phyloP scores from a whole-genome alignment of 2,113 vertebrate species.

The Oryzias woworae region DNA sequence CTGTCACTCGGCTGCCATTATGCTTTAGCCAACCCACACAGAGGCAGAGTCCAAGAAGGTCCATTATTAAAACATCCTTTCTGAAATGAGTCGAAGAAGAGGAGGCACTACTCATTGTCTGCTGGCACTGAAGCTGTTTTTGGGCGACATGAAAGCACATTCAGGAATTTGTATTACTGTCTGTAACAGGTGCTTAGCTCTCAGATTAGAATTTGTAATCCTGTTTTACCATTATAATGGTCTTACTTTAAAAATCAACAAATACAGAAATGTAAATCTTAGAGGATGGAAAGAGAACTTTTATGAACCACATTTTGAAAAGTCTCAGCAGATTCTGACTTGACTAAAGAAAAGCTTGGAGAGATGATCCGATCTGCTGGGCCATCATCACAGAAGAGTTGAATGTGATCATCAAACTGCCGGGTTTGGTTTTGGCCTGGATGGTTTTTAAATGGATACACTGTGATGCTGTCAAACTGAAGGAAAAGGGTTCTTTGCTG shows the following conservation, averaged over 20 bases:
- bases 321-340: not conserved
- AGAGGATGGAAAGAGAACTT: conserved; percentile 10
- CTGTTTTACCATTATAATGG: conserved; percentile 28
- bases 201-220: conserved; percentile 54
- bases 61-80: conserved; percentile 41
- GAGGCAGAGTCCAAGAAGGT: conserved; percentile 47
- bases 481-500: not conserved
- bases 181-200: conserved; percentile 51
- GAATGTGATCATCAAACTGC: too few relatives aligned
- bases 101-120: conserved; percentile 27
- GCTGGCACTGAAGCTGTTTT: conserved; percentile 32
- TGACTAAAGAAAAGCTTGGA: not conserved
- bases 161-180: conserved; percentile 58
- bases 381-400: too few relatives aligned
- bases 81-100: conserved; percentile 42
- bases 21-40: conserved; percentile 47
- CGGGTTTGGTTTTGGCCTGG: too few relatives aligned
- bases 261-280: conserved; percentile 35
- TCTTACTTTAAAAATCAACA: conserved; percentile 20
- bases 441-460: too few relatives aligned
- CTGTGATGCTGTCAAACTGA: too few relatives aligned
- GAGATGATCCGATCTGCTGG: not conserved
- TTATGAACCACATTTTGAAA: conserved; percentile 9
- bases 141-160: conserved; percentile 39
- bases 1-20: conserved; percentile 53